Conservation (phyloP, 2,797 vertebrate species). For the Rhabdophis nuchalis region DNA sequence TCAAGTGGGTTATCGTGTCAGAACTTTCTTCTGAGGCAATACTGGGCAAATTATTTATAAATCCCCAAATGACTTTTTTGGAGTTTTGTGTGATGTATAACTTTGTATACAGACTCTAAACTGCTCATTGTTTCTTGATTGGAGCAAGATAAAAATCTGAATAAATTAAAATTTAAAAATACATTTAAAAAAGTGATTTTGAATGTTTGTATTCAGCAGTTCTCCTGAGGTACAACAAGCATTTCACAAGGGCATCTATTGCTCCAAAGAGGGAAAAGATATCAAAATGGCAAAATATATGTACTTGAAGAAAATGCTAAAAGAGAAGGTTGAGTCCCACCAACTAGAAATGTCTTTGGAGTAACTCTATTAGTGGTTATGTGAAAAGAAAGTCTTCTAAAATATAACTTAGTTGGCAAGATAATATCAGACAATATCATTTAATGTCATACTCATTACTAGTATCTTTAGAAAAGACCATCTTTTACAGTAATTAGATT, state of each 20-base stretch:
- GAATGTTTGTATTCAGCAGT: background rate
- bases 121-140: background rate
- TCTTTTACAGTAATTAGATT: background rate
- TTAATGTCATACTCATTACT: background rate
- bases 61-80: background rate
- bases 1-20: constrained; percentile 65
- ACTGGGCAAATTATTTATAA: constrained; percentile 27
- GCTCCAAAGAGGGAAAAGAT: constrained; percentile 51
- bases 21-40: constrained; percentile 61
- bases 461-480: background rate
- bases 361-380: constrained; percentile 22
- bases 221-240: constrained; percentile 39
- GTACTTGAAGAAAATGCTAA: constrained; percentile 59
- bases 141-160: background rate
- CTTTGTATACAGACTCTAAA: background rate
- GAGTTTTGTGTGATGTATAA: background rate
- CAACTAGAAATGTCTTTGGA: constrained; percentile 48
- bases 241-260: background rate
- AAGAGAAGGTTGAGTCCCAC: constrained; percentile 49
- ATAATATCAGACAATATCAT: background rate
- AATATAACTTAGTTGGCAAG: constrained; percentile 1
- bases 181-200: background rate
- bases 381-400: constrained; percentile 18
- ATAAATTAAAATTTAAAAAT: background rate
- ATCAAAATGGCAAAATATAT: constrained; percentile 51